phyloP scores from a whole-genome alignment of 2,113 vertebrate species.

The Otis tarda region DNA sequence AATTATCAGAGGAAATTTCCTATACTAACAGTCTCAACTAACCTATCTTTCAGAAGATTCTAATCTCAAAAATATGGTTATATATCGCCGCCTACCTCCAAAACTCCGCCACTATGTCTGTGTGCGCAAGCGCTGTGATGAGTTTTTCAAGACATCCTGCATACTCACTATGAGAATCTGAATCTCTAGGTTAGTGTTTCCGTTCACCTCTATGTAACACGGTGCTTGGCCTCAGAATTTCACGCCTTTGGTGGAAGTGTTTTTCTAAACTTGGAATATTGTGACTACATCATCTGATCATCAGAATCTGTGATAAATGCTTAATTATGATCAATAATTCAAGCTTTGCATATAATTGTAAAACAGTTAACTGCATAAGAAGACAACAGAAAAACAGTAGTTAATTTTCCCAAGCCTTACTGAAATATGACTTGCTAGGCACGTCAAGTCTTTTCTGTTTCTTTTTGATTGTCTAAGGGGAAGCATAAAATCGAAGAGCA shows the following conservation, averaged over 20 bases:
- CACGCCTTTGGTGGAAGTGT: neutral
- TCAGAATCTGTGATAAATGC: neutral
- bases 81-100: conserved; percentile 54
- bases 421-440: neutral
- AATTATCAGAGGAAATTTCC: neutral
- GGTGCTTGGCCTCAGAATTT: neutral
- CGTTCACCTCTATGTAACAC: neutral
- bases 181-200: neutral
- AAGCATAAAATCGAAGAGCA: neutral
- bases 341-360: neutral
- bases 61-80: conserved; percentile 62
- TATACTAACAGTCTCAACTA: neutral
- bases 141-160: neutral
- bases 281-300: neutral
- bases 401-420: neutral
- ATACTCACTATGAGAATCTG: neutral
- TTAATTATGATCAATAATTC: neutral
- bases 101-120: conserved; percentile 41
- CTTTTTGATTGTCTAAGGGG: neutral
- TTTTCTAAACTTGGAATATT: neutral
- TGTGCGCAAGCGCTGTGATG: neutral
- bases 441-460: neutral
- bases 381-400: neutral
- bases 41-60: conserved; percentile 2
- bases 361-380: neutral